Evolutionary conservation across 2,113 vertebrate species (phyloP).

Genomic region (Hydrochoerus hydrochaeris): DNA sequence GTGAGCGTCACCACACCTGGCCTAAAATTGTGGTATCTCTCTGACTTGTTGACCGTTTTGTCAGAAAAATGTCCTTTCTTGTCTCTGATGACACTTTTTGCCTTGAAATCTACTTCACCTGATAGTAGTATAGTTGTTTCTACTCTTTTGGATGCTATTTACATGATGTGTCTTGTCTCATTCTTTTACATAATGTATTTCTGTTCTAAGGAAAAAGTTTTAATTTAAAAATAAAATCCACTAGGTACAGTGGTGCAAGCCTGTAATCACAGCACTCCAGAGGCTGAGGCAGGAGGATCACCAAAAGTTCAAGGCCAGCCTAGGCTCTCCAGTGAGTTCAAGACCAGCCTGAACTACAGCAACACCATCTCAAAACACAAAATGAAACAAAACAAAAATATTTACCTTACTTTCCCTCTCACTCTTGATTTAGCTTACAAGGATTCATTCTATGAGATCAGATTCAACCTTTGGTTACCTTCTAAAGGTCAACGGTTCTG

Average conservation of each 20-base stretch:
- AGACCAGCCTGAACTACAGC: background rate
- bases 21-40: background rate
- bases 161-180: background rate
- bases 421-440: slow-evolving; percentile 36
- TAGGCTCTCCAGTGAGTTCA: background rate
- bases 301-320: background rate
- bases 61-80: slow-evolving; percentile 1
- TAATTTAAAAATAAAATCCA: slow-evolving; percentile 34
- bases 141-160: slow-evolving; percentile 32
- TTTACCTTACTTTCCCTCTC: background rate
- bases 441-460: slow-evolving; percentile 27
- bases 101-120: slow-evolving; percentile 28
- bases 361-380: background rate
- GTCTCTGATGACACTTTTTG: slow-evolving; percentile 17
- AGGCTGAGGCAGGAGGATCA: background rate
- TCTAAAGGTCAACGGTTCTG: slow-evolving; percentile 45
- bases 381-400: background rate
- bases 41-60: background rate
- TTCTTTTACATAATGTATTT: slow-evolving; percentile 26
- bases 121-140: background rate
- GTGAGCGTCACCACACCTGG: background rate
- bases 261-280: background rate
- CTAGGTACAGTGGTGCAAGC: background rate
- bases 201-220: slow-evolving; percentile 41
- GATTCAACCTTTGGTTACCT: background rate